Percentiles rank a stretch among this genome's conserved stretches.
Conservation (phyloP, 2,113 vertebrate species). For the Coreoperca whiteheadi region DNA sequence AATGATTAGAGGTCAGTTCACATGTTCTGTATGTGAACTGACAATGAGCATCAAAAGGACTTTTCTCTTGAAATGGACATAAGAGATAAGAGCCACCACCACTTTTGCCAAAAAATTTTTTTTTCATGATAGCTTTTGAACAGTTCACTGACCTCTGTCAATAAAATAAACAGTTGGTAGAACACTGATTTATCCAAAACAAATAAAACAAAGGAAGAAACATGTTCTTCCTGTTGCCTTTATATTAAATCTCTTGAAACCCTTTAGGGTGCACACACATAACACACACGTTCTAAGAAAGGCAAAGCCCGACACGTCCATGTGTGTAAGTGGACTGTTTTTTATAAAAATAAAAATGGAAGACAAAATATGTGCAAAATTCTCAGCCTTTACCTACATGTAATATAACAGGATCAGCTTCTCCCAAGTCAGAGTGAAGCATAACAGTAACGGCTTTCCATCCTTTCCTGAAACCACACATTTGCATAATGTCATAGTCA, state of each 20-base stretch:
- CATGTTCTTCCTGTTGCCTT: not conserved
- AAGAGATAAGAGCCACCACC: not conserved
- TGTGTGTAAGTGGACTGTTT: not conserved
- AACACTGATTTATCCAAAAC: not conserved
- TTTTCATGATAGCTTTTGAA: conserved; percentile 2
- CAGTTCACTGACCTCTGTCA: conserved; percentile 6
- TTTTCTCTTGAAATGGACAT: not conserved
- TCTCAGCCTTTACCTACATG: not conserved
- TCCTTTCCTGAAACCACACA: not conserved
- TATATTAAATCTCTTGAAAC: not conserved
- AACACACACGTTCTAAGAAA: not conserved
- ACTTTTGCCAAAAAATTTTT: not conserved
- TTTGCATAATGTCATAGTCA: conserved; percentile 46
- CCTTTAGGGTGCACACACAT: not conserved
- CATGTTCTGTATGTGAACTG: not conserved
- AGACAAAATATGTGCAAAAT: not conserved
- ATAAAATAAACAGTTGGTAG: not conserved
- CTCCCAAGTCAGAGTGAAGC: not conserved
- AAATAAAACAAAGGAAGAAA: not conserved
- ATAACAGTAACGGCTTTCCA: not conserved
- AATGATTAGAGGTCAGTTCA: not conserved
- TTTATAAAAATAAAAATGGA: not conserved
- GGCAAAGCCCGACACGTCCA: not conserved
- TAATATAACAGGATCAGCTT: not conserved
- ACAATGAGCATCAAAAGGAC: not conserved